Percentiles rank a stretch among this genome's conserved stretches.
These are phyloP conservation scores for Caligus rogercresseyi DNA, from an alignment of 1,140 invertebrate species.

Conservation along the genomic window DNA sequence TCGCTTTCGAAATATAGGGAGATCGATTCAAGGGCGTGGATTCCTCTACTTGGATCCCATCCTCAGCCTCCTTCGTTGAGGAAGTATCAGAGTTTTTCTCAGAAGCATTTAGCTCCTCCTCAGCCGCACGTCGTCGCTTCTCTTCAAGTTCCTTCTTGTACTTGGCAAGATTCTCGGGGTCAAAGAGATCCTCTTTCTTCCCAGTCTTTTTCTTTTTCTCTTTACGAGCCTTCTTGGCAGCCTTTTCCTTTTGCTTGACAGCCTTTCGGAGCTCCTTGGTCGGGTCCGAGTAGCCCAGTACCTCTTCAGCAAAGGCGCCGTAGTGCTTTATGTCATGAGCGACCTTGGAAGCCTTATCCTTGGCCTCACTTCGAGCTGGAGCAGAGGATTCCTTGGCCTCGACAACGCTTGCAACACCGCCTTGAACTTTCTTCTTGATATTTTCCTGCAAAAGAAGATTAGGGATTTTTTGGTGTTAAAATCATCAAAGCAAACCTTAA, in stretches of 20 bases:
- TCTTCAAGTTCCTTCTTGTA: conserved; percentile 17
- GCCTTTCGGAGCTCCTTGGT: conserved; percentile 18
- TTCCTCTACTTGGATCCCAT: neutral
- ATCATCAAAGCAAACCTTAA: neutral
- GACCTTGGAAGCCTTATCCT: conserved; percentile 9
- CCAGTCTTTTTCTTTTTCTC: conserved; percentile 18
- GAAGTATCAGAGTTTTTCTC: neutral
- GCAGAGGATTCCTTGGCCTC: neutral
- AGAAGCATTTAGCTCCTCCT: too few relatives aligned
- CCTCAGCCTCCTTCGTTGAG: neutral
- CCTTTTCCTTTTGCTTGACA: conserved; percentile 19
- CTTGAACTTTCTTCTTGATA: conserved; percentile 8
- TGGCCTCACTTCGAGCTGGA: neutral
- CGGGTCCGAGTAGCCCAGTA: conserved; percentile 13
- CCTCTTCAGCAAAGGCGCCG: conserved; percentile 16
- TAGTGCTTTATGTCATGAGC: conserved; percentile 19
- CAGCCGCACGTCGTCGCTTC: neutral
- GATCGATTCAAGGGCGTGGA: neutral
- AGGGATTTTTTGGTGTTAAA: neutral
- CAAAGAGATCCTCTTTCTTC: conserved; percentile 19
- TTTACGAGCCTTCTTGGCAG: conserved; percentile 19
- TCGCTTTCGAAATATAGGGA: neutral
- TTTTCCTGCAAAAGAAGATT: neutral
- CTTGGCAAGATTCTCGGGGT: conserved; percentile 18
- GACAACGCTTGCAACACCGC: neutral